phyloP scores from a whole-genome alignment of 2,888 invertebrate species.

The Cartodere bifasciata region DNA sequence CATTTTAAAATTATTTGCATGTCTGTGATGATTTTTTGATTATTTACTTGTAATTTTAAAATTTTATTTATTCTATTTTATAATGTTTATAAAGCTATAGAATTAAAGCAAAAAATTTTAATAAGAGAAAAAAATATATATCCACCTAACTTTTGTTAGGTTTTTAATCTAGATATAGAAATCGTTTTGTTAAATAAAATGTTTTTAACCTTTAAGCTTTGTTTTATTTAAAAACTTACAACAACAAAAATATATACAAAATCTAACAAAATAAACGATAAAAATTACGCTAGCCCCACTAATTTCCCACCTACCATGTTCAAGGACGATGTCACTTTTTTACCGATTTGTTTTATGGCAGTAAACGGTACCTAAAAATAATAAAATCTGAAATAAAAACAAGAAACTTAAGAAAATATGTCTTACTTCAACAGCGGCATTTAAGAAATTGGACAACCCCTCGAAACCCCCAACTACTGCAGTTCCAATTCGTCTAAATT shows the following conservation, averaged over 20 bases:
- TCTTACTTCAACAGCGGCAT: conserved; percentile 28
- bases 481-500: conserved; percentile 48
- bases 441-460: conserved; percentile 36
- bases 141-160: no score
- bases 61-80: no score
- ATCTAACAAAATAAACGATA: no score
- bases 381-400: conserved; percentile 9
- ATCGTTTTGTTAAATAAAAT: no score
- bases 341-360: conserved; percentile 21
- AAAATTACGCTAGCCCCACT: conserved; percentile 23
- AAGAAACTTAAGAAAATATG: not conserved
- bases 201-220: no score
- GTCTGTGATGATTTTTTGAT: not conserved
- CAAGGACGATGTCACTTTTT: conserved; percentile 21
- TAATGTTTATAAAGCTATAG: no score
- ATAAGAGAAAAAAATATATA: no score
- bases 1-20: not conserved
- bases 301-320: conserved; percentile 26
- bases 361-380: conserved; percentile 25
- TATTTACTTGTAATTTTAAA: not conserved
- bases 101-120: no score
- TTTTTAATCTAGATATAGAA: no score
- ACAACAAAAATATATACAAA: no score
- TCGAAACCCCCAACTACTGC: conserved; percentile 56
- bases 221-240: no score